Evolutionary conservation across 1,140 invertebrate species (phyloP).

Genomic region (Cotesia vestalis): DNA sequence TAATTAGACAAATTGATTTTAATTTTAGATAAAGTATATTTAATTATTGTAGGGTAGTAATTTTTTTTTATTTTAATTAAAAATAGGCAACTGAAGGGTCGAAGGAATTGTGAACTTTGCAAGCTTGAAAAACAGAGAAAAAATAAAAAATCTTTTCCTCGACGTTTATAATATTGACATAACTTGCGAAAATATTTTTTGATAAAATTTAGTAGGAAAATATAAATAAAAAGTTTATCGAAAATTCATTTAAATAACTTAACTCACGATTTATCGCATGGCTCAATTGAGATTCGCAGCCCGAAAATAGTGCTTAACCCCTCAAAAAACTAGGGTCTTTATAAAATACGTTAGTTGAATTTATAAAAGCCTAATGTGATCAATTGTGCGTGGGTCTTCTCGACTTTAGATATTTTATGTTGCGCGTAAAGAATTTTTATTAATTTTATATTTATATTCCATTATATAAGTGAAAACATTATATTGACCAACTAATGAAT

Average conservation of each 20-base stretch:
- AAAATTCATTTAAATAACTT: not conserved
- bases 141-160: too few species aligned
- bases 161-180: too few species aligned
- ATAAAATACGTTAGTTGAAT: conserved; percentile 22
- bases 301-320: conserved; percentile 18
- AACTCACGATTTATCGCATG: not conserved
- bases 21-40: too few species aligned
- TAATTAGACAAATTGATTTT: too few species aligned
- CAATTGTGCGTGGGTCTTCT: conserved; percentile 11
- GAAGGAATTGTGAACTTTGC: too few species aligned
- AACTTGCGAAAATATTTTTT: too few species aligned
- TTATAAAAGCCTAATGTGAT: conserved; percentile 25
- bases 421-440: not conserved
- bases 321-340: conserved; percentile 11
- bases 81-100: too few species aligned
- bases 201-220: not conserved
- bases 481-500: too few species aligned
- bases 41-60: too few species aligned
- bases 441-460: conserved; percentile 1
- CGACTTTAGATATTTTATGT: not conserved
- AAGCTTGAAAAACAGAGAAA: too few species aligned
- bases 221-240: not conserved
- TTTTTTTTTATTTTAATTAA: too few species aligned
- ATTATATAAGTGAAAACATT: not conserved
- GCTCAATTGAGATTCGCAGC: conserved; percentile 25